These are phyloP conservation scores for Chaenogobius annularis DNA, from an alignment of 2,113 vertebrate species.

Conservation along the genomic window DNA sequence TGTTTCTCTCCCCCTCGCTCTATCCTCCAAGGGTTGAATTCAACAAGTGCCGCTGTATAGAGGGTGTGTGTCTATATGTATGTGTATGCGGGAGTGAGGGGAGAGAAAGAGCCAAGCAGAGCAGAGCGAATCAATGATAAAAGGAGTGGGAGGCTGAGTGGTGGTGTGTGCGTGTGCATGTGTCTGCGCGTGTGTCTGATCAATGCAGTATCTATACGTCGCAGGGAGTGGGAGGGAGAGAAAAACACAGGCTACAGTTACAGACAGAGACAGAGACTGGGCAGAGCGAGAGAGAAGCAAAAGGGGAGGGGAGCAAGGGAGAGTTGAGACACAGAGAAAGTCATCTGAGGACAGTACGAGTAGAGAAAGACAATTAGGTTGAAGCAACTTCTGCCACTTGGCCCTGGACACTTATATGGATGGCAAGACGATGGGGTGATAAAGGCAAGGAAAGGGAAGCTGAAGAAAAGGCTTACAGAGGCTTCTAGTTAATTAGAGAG, in stretches of 20 bases:
- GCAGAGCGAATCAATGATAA: conserved; percentile 74
- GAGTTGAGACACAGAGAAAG: conserved; percentile 75
- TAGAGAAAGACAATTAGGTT: conserved; percentile 76
- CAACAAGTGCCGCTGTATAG: conserved; percentile 78
- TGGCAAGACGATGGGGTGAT: conserved; percentile 30
- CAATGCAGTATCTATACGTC: conserved; percentile 80
- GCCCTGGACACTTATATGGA: conserved; percentile 53
- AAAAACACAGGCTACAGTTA: conserved; percentile 79
- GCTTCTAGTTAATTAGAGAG: conserved; percentile 38
- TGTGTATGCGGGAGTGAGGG: conserved; percentile 21
- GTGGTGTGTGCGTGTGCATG: conserved; percentile 51
- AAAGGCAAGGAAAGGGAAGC: conserved; percentile 43
- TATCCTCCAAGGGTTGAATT: conserved; percentile 73
- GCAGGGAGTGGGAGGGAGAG: conserved; percentile 68
- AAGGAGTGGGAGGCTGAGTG: conserved; percentile 71
- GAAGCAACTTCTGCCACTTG: conserved; percentile 70
- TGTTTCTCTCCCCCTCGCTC: conserved; percentile 57
- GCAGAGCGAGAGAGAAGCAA: conserved; percentile 60
- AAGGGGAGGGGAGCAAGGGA: conserved; percentile 32
- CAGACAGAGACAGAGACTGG: conserved; percentile 74
- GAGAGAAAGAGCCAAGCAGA: conserved; percentile 34
- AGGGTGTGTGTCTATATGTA: conserved; percentile 27
- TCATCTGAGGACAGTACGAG: conserved; percentile 79
- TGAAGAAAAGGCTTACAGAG: conserved; percentile 32
- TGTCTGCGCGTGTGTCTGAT: conserved; percentile 70